Percentiles rank a stretch among this genome's conserved stretches.
These are phyloP conservation scores for Anoplolepis gracilipes DNA, from an alignment of 1,140 invertebrate species.

Conservation along the genomic window DNA sequence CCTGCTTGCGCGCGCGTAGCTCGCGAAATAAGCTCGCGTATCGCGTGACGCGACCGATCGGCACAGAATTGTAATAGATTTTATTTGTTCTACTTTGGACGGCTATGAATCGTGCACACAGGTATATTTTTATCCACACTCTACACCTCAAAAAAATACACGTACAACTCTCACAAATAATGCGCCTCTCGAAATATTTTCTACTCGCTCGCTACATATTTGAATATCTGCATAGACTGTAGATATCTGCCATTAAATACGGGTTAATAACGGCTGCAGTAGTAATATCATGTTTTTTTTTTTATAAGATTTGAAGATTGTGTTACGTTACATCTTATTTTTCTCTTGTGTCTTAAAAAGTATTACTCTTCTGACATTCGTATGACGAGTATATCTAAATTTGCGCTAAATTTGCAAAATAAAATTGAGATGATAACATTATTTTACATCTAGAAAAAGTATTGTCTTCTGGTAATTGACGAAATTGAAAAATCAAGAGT, in stretches of 20 bases:
- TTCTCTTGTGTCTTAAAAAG: not conserved
- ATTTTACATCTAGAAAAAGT: not conserved
- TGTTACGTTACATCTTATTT: conserved; percentile 7
- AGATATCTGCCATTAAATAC: conserved; percentile 13
- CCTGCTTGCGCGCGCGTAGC: not conserved
- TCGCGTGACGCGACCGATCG: conserved; percentile 64
- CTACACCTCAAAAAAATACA: conserved; percentile 62
- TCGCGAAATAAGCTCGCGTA: conserved; percentile 11
- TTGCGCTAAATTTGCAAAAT: not conserved
- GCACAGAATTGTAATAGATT: conserved; percentile 73
- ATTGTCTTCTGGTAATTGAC: not conserved
- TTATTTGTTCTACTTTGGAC: conserved; percentile 77
- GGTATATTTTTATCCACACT: conserved; percentile 73
- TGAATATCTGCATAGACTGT: conserved; percentile 27
- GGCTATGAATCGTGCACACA: conserved; percentile 76
- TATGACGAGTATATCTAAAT: not conserved
- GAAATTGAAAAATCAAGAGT: no score
- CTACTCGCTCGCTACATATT: conserved; percentile 44
- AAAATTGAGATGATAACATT: not conserved
- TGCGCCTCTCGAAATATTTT: conserved; percentile 46
- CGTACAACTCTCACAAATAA: conserved; percentile 54
- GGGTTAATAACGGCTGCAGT: conserved; percentile 12
- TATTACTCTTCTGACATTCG: not conserved
- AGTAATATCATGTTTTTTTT: conserved; percentile 8
- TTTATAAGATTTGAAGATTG: not conserved